Base-by-base conservation (phyloP, 1,140 invertebrate genomes). In the Apis dorsata region DNA sequence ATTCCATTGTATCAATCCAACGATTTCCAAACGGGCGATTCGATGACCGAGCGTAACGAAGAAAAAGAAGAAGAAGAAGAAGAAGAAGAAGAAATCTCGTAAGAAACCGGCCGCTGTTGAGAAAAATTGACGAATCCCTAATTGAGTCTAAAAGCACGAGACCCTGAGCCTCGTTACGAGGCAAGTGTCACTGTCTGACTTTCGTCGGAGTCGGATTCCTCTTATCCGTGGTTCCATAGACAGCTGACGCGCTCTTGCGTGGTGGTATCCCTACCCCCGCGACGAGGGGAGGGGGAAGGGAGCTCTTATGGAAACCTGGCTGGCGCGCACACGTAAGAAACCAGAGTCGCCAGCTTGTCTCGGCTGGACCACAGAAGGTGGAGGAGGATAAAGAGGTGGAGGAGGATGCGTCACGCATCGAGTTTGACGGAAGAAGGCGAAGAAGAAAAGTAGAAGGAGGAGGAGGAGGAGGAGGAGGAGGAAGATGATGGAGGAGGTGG, bases 271-370 rank as follows among this genome's bases (percentile, higher is more conserved):
- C 76, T 71, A 60, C 59, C 68, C 62, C 59, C 1, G 49, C 34
- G 17, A 7, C 34, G 34, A 44, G 34, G 34, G 34, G 34, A 7
- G 34, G 34, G 34, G 34, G 34, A 44, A 44, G 13, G 28, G 24
- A 60, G 55, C 71, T 57, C 59, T 84, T 81, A 81, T 84, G 78
- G 70, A 83, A 73, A 80, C 82, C 82, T 72, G 81, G 57, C 34
- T 65, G 81, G 57, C 34, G 78, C 78, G 78, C 70, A 79, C 79
- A 90, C 87, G 83, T 86, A 86, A 88, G 86, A 85, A 86, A 84
- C 84, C 84, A 72, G 84, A 88, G 87, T 88, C 87, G 87, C 87
- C 87, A 88, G 81, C 81, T 88, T 88, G 87, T 88, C 87, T 88
- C 87, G 87, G 74, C 69, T 83, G 80, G 79, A 77, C 66, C 72